Percentiles rank a stretch among this genome's conserved stretches.
These are phyloP conservation scores for Morus bassanus DNA, from an alignment of 2,797 vertebrate genomes.

Conservation along the genomic window DNA sequence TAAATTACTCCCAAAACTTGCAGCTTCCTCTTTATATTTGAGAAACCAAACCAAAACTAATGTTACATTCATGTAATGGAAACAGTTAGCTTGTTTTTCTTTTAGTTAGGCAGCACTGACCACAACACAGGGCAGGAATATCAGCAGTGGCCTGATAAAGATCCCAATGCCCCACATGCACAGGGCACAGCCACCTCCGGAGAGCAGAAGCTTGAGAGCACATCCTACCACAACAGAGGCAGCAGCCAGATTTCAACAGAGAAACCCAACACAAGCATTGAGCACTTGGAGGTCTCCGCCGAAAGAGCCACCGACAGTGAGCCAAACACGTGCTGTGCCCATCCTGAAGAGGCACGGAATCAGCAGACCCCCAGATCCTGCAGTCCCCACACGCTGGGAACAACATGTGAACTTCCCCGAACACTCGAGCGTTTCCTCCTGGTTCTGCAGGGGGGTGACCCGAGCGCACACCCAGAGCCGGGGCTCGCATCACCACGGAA, in stretches of 20 bases:
- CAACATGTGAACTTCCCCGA: neutral
- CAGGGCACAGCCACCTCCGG: neutral
- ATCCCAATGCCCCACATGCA: fast-evolving
- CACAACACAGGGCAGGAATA: neutral
- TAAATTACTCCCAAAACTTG: neutral
- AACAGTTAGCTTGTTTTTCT: neutral
- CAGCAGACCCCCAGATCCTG: neutral
- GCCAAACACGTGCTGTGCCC: fast-evolving
- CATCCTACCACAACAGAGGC: neutral
- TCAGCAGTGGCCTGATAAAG: neutral
- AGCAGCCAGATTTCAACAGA: too few relatives aligned
- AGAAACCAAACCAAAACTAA: neutral
- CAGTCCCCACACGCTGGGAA: neutral
- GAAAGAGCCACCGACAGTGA: neutral
- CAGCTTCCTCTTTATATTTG: neutral
- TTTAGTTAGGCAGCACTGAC: neutral
- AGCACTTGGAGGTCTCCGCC: neutral
- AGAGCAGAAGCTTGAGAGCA: neutral
- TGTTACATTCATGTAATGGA: neutral
- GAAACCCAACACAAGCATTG: neutral
- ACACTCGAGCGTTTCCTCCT: neutral
- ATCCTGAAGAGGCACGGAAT: neutral
- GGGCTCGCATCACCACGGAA: neutral
- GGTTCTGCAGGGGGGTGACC: neutral
- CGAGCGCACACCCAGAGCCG: fast-evolving